phyloP scores from a whole-genome alignment of 2,797 vertebrate species.

The Trachops cirrhosus region DNA sequence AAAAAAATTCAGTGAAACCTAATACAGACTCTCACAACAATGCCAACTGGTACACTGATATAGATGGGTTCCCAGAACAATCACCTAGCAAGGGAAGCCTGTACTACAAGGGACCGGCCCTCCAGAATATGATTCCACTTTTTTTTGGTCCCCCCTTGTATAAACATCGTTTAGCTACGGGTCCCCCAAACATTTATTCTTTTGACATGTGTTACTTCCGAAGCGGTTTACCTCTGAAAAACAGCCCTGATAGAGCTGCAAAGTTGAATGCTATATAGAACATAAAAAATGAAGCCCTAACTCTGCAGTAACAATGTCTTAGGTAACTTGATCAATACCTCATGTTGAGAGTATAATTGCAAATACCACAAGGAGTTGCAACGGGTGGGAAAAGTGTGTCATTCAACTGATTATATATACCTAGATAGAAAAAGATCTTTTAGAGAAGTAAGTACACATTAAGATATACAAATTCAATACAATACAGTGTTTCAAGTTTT shows the following conservation, averaged over 20 bases:
- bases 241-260: neutral
- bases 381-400: neutral
- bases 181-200: neutral
- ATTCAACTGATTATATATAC: neutral
- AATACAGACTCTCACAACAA: neutral
- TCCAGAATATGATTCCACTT: neutral
- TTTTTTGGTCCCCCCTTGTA: neutral
- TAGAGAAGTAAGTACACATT: neutral
- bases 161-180: neutral
- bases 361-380: neutral
- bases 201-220: neutral
- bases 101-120: neutral
- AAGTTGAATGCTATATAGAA: neutral
- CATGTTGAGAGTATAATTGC: neutral
- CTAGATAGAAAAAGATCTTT: neutral
- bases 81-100: neutral
- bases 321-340: neutral
- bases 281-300: neutral
- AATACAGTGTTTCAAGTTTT: neutral
- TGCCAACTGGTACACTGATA: neutral
- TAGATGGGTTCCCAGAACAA: neutral
- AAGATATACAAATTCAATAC: neutral
- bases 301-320: neutral
- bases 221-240: conserved; percentile 25
- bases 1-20: neutral